phyloP scores from a whole-genome alignment of 2,113 vertebrate genomes.

The Tyto alba region DNA sequence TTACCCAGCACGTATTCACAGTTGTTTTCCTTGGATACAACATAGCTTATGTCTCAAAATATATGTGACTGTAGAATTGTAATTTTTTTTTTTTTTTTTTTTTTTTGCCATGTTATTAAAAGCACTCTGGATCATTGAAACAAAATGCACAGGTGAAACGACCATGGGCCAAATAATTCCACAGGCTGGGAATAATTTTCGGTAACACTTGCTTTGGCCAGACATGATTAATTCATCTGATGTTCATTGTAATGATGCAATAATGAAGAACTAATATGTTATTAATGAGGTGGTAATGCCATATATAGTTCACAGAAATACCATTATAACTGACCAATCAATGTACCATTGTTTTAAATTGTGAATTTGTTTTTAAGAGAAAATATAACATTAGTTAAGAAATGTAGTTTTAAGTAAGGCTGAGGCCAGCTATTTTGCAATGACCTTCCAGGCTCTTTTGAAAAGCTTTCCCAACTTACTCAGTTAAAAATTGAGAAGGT shows the following conservation, averaged over 20 bases:
- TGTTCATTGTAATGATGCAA: not conserved
- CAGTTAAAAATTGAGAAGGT: not conserved
- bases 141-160: not conserved
- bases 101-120: not conserved
- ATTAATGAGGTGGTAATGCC: constrained; percentile 28
- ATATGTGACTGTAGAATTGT: not conserved
- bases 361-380: constrained; percentile 44
- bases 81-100: not conserved
- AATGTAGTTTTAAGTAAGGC: constrained; percentile 7
- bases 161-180: not conserved
- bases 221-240: not conserved
- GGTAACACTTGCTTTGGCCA: not conserved
- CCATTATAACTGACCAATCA: constrained; percentile 7
- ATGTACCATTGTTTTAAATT: not conserved
- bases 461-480: constrained; percentile 40
- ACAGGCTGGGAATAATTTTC: not conserved
- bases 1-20: not conserved
- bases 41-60: not conserved
- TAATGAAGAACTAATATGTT: not conserved
- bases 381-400: not conserved
- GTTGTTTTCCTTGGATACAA: not conserved
- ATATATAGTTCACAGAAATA: not conserved
- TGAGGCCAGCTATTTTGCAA: constrained; percentile 2
- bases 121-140: not conserved
- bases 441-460: not conserved